Evolutionary conservation across 1,140 invertebrate species (phyloP).

Genomic region (Drosophila varians): DNA sequence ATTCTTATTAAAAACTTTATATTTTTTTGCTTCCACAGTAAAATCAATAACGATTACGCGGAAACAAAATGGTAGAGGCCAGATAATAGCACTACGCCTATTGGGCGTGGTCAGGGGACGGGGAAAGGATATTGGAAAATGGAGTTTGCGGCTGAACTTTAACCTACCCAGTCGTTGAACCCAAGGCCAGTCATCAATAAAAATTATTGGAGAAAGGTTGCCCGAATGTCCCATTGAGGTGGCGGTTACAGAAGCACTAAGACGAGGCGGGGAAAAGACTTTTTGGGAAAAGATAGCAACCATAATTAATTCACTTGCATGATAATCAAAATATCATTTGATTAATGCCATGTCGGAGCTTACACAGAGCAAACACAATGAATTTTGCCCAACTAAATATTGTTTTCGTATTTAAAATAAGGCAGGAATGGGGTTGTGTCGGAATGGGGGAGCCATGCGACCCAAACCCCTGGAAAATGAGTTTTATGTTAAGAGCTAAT

Average conservation of each 20-base stretch:
- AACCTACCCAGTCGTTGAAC: slow-evolving; percentile 30
- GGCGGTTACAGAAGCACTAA: slow-evolving; percentile 7
- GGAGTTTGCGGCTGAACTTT: slow-evolving; percentile 24
- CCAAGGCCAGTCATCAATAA: slow-evolving; percentile 63
- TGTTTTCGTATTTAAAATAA: slow-evolving; percentile 43
- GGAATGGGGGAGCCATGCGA: slow-evolving; percentile 1
- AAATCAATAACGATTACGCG: slow-evolving; percentile 17
- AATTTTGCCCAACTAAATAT: slow-evolving; percentile 39
- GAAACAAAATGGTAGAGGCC: slow-evolving; percentile 2
- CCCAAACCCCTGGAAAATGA: slow-evolving; percentile 58
- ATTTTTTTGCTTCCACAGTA: not conserved
- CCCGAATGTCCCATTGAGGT: not conserved
- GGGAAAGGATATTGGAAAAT: slow-evolving; percentile 3
- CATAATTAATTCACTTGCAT: slow-evolving; percentile 79
- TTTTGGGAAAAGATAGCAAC: slow-evolving; percentile 4
- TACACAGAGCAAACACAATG: slow-evolving; percentile 44
- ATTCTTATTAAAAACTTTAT: not conserved
- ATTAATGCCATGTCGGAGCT: slow-evolving; percentile 56
- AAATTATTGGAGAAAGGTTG: slow-evolving; percentile 33
- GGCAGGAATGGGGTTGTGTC: slow-evolving; percentile 19
- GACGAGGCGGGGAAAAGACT: not conserved
- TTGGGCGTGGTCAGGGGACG: slow-evolving; percentile 18
- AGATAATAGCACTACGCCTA: slow-evolving; percentile 14
- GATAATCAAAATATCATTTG: slow-evolving; percentile 79
- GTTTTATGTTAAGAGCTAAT: slow-evolving; percentile 80